Evolutionary conservation across 2,797 vertebrate genomes (phyloP).

Genomic region (Eleutherodactylus coqui): DNA sequence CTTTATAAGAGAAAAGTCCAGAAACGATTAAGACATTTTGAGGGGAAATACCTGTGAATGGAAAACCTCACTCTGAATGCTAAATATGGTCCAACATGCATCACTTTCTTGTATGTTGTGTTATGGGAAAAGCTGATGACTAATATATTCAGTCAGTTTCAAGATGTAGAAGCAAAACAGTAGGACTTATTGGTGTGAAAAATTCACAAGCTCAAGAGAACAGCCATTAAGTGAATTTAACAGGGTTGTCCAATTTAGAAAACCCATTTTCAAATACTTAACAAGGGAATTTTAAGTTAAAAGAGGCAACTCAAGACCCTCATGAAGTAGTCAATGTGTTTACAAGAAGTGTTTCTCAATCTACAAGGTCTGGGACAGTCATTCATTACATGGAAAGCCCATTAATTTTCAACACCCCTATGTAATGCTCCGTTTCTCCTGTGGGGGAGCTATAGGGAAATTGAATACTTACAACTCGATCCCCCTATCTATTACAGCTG

Average conservation of each 20-base stretch:
- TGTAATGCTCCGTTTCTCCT: not conserved
- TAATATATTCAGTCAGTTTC: not conserved
- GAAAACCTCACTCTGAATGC: not conserved
- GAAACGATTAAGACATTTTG: not conserved
- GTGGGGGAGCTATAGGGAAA: not conserved
- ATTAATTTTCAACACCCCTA: not conserved
- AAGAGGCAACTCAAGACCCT: not conserved
- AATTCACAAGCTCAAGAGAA: not conserved
- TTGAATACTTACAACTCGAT: not conserved
- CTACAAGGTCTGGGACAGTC: not conserved
- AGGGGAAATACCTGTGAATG: not conserved
- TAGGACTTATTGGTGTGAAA: not conserved
- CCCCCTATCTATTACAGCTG: not conserved
- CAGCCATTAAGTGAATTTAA: no score
- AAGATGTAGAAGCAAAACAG: not conserved
- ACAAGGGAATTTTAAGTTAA: not conserved
- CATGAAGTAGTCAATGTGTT: not conserved
- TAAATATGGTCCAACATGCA: not conserved
- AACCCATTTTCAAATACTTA: not conserved
- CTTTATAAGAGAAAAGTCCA: not conserved
- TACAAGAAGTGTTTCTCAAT: not conserved
- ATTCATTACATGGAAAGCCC: not conserved
- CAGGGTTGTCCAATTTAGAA: not conserved
- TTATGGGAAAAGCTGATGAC: not conserved
- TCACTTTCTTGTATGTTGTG: not conserved